These are phyloP conservation scores for Hemaris fuciformis DNA, from an alignment of 2,888 invertebrate genomes.

Conservation along the genomic window DNA sequence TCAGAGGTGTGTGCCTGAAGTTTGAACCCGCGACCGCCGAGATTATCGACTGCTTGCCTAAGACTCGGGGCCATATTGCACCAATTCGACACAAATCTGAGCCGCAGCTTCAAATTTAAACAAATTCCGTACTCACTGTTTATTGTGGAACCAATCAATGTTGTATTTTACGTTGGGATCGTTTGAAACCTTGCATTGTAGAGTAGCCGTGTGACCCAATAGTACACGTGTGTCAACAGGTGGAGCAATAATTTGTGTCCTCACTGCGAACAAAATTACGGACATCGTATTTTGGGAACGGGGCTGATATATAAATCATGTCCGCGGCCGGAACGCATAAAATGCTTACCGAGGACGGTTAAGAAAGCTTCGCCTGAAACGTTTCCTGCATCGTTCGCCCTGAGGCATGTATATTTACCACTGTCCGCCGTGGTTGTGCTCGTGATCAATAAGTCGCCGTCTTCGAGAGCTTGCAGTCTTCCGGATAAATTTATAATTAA, in stretches of 20 bases:
- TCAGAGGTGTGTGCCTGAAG: too few species aligned
- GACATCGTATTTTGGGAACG: conserved; percentile 18
- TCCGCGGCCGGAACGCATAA: background rate
- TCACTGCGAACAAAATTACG: conserved; percentile 81
- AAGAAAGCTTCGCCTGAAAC: conserved; percentile 91
- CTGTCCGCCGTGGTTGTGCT: conserved; percentile 91
- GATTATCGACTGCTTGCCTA: too few species aligned
- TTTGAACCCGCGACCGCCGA: too few species aligned
- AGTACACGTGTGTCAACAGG: conserved; percentile 95
- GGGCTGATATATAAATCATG: conserved; percentile 15
- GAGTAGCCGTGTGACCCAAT: conserved; percentile 94
- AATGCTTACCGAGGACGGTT: conserved; percentile 87
- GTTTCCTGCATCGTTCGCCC: conserved; percentile 94
- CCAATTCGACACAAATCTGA: background rate
- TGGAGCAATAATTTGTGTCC: conserved; percentile 96
- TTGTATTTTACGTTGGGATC: conserved; percentile 94
- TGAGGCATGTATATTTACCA: conserved; percentile 93
- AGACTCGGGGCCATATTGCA: too few species aligned
- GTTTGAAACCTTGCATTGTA: conserved; percentile 96
- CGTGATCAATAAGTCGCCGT: conserved; percentile 93
- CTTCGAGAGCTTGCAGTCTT: conserved; percentile 91
- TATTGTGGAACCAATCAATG: conserved; percentile 94
- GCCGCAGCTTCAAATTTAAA: background rate
- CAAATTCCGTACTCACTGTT: conserved; percentile 83
- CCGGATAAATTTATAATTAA: conserved; percentile 81